Conservation (phyloP, 2,113 vertebrate genomes). For the Epinephelus cyanopodus region DNA sequence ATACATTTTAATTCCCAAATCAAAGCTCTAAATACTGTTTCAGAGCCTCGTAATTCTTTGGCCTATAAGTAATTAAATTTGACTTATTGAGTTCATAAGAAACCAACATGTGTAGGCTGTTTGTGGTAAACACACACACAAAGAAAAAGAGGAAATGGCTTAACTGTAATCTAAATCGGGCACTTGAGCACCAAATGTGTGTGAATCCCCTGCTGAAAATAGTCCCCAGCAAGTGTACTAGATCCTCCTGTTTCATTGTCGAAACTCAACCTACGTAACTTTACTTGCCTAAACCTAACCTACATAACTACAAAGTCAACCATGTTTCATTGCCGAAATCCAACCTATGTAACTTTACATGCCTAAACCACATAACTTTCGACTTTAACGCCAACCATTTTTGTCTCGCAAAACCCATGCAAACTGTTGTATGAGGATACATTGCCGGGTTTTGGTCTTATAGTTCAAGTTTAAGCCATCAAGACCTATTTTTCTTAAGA, state of each 20-base stretch:
- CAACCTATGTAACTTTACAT: too few species aligned
- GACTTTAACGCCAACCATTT: too few species aligned
- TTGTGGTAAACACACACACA: background rate
- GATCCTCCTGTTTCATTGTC: background rate
- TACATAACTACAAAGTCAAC: too few species aligned
- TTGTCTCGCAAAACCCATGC: too few species aligned
- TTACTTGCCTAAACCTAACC: too few species aligned
- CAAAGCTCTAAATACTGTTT: background rate
- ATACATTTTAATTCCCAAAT: too few species aligned
- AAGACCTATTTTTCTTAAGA: background rate
- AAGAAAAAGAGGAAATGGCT: background rate
- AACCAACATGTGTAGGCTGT: background rate
- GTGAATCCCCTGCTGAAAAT: background rate
- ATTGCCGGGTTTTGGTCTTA: background rate
- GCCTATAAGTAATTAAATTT: background rate
- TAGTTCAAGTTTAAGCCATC: background rate
- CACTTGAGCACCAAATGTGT: background rate
- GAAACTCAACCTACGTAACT: too few species aligned
- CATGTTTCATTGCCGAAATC: too few species aligned
- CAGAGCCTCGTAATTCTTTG: background rate
- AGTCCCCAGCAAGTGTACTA: background rate
- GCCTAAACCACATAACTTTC: too few species aligned
- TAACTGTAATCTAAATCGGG: background rate
- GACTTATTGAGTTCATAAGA: too few species aligned
- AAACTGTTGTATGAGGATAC: too few species aligned